A percentile compares a stretch with the other conserved stretches of the same genome.
phyloP scores from a whole-genome alignment of 2,113 vertebrate species.

The Aphyosemion australe region DNA sequence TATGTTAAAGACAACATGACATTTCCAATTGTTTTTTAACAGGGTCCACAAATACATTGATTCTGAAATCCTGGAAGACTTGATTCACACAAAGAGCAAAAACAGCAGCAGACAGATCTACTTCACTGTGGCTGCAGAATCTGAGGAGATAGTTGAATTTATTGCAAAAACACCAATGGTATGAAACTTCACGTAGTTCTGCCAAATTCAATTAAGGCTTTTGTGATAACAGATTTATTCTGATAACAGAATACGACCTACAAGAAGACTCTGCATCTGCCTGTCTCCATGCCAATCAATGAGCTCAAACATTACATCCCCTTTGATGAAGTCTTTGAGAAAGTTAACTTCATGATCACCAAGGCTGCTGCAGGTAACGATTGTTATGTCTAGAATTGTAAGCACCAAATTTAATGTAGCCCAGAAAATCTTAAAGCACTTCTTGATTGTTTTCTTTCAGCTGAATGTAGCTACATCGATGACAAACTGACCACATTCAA shows the following conservation, averaged over 20 bases:
- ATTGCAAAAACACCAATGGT: constrained; percentile 78
- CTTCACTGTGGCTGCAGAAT: constrained; percentile 67
- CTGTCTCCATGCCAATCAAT: constrained; percentile 74
- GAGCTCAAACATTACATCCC: constrained; percentile 33
- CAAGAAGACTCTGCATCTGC: constrained; percentile 72
- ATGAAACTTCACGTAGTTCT: constrained; percentile 20
- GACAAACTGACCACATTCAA: constrained; percentile 81
- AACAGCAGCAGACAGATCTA: constrained; percentile 74
- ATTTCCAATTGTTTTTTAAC: constrained; percentile 18
- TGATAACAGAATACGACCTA: constrained; percentile 74
- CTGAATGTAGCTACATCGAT: constrained; percentile 47
- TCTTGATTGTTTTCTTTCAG: constrained; percentile 23
- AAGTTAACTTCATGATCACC: constrained; percentile 50
- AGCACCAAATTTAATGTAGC: not conserved
- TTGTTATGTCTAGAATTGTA: not conserved
- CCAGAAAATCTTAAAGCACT: not conserved
- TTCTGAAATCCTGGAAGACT: constrained; percentile 50
- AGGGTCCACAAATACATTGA: constrained; percentile 73
- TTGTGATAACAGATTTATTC: constrained; percentile 3
- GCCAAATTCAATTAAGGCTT: not conserved
- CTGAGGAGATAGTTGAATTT: constrained; percentile 67
- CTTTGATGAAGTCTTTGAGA: constrained; percentile 37
- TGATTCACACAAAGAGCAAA: constrained; percentile 48
- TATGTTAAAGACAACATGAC: not conserved
- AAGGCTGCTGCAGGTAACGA: constrained; percentile 57